Evolutionary conservation across 2,888 invertebrate species (phyloP).

Genomic region (Hecatera dysodea): DNA sequence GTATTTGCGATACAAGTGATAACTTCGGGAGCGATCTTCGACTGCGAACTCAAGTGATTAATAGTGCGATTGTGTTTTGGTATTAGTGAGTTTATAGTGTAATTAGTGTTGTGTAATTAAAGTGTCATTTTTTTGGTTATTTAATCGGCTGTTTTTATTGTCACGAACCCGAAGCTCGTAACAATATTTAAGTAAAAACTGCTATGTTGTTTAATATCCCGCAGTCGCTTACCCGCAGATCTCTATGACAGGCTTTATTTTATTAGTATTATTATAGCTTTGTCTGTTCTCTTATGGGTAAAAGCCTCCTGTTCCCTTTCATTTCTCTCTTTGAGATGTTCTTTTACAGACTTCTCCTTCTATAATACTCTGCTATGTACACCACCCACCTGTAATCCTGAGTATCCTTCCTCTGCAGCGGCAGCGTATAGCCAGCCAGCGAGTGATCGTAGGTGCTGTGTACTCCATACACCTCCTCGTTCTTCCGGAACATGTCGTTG

Average conservation of each 20-base stretch:
- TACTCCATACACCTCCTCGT: slow-evolving; percentile 97
- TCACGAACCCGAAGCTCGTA: too few relatives aligned
- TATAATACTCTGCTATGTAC: not conserved
- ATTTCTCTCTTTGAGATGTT: not conserved
- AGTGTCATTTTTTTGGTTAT: too few relatives aligned
- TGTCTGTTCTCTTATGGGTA: too few relatives aligned
- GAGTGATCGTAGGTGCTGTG: slow-evolving; percentile 98
- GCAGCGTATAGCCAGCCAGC: slow-evolving; percentile 97
- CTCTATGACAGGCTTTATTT: not conserved
- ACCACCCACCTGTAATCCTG: slow-evolving; percentile 93
- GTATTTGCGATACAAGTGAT: too few relatives aligned
- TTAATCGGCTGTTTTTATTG: too few relatives aligned
- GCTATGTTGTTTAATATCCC: not conserved
- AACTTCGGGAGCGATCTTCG: too few relatives aligned
- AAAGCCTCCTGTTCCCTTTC: too few relatives aligned
- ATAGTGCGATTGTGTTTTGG: too few relatives aligned
- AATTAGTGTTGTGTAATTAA: too few relatives aligned
- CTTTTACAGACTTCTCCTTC: not conserved
- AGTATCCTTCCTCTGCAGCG: slow-evolving; percentile 95
- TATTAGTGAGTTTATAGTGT: too few relatives aligned
- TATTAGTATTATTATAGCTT: too few relatives aligned
- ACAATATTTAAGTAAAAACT: not conserved
- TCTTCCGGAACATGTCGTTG: slow-evolving; percentile 98
- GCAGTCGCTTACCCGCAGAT: not conserved
- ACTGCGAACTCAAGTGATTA: too few relatives aligned